Evolutionary conservation across 1,140 invertebrate genomes (phyloP).

Genomic region (Camponotus vicinus): DNA sequence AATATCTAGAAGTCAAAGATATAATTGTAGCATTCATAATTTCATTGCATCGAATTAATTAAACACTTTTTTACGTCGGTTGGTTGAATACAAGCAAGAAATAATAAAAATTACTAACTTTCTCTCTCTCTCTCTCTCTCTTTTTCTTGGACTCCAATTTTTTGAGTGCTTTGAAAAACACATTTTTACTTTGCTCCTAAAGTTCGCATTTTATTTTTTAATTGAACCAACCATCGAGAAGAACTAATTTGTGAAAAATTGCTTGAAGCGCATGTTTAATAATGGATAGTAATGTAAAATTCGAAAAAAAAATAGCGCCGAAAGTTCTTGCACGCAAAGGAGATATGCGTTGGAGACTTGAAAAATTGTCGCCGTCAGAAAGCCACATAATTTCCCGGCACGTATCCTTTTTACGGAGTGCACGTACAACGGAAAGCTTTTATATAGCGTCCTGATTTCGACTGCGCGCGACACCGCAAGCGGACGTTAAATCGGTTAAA

Average conservation of each 20-base stretch:
- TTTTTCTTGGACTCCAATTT: too few species aligned
- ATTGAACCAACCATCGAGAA: background rate
- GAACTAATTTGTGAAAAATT: background rate
- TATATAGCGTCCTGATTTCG: constrained; percentile 52
- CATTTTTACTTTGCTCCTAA: background rate
- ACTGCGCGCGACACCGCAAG: constrained; percentile 22
- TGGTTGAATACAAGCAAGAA: background rate
- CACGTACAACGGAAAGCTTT: constrained; percentile 58
- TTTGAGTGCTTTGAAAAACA: background rate
- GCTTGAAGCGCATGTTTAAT: background rate
- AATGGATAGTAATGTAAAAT: constrained; percentile 16
- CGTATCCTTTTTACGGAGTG: constrained; percentile 46
- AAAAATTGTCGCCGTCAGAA: constrained; percentile 52
- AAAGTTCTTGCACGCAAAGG: background rate
- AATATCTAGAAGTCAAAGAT: background rate
- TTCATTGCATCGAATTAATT: constrained; percentile 31
- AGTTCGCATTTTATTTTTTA: background rate
- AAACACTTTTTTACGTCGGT: background rate
- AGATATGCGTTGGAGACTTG: constrained; percentile 13
- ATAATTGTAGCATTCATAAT: background rate
- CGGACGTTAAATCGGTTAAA: constrained; percentile 55
- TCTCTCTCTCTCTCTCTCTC: too few species aligned
- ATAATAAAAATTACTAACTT: too few species aligned
- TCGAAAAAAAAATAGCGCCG: background rate
- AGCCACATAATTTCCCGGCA: constrained; percentile 57